Evolutionary conservation across 2,113 vertebrate species (phyloP).

Genomic region (Limanda limanda): DNA sequence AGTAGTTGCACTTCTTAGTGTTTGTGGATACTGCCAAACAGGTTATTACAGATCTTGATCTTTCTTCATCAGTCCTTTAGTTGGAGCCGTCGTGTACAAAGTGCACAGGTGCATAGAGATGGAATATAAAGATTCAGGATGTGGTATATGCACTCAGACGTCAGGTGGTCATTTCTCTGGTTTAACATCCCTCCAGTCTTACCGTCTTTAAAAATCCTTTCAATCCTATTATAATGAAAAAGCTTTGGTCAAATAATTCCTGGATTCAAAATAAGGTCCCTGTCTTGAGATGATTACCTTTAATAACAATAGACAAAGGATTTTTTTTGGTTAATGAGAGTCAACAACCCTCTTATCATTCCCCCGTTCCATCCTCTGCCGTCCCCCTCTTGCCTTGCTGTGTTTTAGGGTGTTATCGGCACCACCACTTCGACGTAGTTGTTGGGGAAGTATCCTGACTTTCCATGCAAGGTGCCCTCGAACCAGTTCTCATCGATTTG

Average conservation of each 20-base stretch:
- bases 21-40: conserved; percentile 16
- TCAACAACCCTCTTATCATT: conserved; percentile 10
- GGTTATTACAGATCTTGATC: conserved; percentile 2
- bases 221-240: conserved; percentile 9
- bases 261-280: conserved; percentile 15
- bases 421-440: conserved; percentile 97
- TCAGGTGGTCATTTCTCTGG: conserved; percentile 11
- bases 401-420: conserved; percentile 86
- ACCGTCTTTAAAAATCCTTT: conserved; percentile 19
- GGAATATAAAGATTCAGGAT: conserved; percentile 29
- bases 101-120: conserved; percentile 67
- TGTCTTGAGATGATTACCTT: conserved; percentile 38
- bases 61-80: conserved; percentile 24
- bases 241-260: conserved; percentile 7
- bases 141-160: conserved; percentile 37
- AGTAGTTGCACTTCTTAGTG: conserved; percentile 43
- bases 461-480: conserved; percentile 90
- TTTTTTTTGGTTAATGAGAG: conserved; percentile 26
- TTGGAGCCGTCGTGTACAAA: conserved; percentile 58
- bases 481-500: conserved; percentile 98
- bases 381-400: not conserved
- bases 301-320: conserved; percentile 7
- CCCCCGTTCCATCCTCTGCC: conserved; percentile 4
- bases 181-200: not conserved
- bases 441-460: conserved; percentile 92